Evolutionary conservation across 2,888 invertebrate species (phyloP).

Genomic region (Plagiodera versicolora): DNA sequence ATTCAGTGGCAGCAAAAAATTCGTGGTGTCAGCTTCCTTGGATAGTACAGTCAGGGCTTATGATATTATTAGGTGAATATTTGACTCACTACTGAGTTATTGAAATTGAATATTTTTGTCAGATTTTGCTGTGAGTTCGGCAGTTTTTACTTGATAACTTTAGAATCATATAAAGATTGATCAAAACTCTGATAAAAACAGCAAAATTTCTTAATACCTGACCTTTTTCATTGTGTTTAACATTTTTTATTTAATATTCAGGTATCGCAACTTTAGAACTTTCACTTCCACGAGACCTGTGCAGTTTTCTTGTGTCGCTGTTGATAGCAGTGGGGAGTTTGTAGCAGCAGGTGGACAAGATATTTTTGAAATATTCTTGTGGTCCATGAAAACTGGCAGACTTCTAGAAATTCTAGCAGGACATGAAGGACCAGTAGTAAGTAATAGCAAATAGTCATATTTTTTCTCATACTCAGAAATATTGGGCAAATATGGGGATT

Average conservation of each 20-base stretch:
- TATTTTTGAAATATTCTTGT: slow-evolving; percentile 92
- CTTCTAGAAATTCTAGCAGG: slow-evolving; percentile 89
- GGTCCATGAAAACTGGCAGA: slow-evolving; percentile 92
- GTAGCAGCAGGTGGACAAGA: slow-evolving; percentile 95
- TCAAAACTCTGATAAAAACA: too few species aligned
- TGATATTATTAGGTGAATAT: slow-evolving; percentile 78
- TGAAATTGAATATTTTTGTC: too few species aligned
- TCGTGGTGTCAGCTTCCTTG: slow-evolving; percentile 88
- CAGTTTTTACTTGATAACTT: slow-evolving; percentile 4
- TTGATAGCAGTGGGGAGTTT: slow-evolving; percentile 90
- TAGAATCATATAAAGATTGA: too few species aligned
- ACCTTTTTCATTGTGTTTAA: too few species aligned
- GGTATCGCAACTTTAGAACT: slow-evolving; percentile 97
- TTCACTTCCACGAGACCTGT: slow-evolving; percentile 89
- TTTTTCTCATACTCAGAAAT: too few species aligned
- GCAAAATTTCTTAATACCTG: too few species aligned
- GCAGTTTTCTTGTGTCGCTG: slow-evolving; percentile 87
- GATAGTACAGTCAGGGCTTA: slow-evolving; percentile 97
- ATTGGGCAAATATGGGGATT: too few species aligned
- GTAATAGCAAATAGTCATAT: background rate
- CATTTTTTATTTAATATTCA: slow-evolving; percentile 47
- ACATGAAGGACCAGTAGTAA: slow-evolving; percentile 89
- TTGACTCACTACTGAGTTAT: too few species aligned
- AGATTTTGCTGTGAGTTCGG: too few species aligned
- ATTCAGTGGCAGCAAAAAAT: slow-evolving; percentile 91